Conservation (phyloP, 2,113 vertebrate species). For the Puma concolor region DNA sequence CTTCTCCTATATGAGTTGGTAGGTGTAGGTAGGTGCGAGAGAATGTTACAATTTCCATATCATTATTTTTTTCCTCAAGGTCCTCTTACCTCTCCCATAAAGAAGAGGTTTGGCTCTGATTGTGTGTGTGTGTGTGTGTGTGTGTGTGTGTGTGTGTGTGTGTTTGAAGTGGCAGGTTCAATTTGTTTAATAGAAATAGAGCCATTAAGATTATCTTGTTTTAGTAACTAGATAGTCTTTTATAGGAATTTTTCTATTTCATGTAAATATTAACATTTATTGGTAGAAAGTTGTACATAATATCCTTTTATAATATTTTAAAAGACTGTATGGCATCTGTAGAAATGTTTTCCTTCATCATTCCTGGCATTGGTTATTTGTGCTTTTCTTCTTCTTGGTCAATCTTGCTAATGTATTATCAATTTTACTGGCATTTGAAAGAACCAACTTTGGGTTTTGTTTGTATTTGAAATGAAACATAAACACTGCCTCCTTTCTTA, state of each 20-base stretch:
- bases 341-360: not conserved
- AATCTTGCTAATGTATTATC: not conserved
- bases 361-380: not conserved
- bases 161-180: not conserved
- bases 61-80: not conserved
- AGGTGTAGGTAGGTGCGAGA: not conserved
- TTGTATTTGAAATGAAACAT: conserved; percentile 8
- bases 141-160: too few relatives aligned
- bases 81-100: not conserved
- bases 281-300: not conserved
- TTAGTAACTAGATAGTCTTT: not conserved
- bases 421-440: not conserved
- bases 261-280: not conserved
- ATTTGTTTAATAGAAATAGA: not conserved
- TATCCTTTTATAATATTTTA: not conserved
- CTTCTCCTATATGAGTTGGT: conserved; percentile 31
- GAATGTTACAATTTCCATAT: not conserved
- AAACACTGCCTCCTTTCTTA: not conserved
- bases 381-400: not conserved
- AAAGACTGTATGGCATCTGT: not conserved
- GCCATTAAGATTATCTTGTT: not conserved
- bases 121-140: not conserved
- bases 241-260: not conserved
- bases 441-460: not conserved
- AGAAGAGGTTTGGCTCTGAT: not conserved